Percentiles rank a stretch among this genome's conserved stretches.
Evolutionary conservation across 2,113 vertebrate species (phyloP).

Genomic region (Ptilorrhoa leucosticta): DNA sequence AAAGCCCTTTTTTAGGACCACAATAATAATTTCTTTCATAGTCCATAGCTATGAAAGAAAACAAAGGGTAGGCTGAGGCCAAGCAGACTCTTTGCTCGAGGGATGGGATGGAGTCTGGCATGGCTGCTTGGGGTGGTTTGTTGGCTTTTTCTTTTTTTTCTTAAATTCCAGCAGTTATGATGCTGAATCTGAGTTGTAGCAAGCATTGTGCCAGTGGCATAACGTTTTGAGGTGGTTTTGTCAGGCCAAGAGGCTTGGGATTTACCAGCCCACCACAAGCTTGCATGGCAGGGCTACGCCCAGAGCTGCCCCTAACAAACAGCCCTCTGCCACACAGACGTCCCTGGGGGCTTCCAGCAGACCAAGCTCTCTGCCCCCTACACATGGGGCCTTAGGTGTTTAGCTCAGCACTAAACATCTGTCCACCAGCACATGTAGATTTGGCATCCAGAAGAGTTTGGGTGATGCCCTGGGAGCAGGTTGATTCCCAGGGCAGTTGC

Average conservation of each 20-base stretch:
- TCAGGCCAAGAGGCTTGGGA: neutral
- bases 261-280: neutral
- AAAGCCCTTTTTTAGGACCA: neutral
- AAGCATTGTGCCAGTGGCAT: fast-evolving
- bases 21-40: neutral
- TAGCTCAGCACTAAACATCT: neutral
- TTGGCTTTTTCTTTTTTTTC: neutral
- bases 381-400: neutral
- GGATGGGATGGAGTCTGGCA: neutral
- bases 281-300: neutral
- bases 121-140: neutral
- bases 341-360: neutral
- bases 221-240: neutral
- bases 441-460: neutral
- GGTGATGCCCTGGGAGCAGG: neutral
- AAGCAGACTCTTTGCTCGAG: neutral
- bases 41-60: neutral
- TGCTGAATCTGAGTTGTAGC: neutral
- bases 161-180: neutral
- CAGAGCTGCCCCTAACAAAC: neutral
- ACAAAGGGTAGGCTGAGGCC: neutral
- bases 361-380: fast-evolving
- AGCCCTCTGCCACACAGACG: neutral
- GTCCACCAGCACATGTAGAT: fast-evolving
- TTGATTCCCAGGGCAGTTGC: neutral